Conservation (phyloP, 2,888 invertebrate genomes). For the Urechis unicinctus region DNA sequence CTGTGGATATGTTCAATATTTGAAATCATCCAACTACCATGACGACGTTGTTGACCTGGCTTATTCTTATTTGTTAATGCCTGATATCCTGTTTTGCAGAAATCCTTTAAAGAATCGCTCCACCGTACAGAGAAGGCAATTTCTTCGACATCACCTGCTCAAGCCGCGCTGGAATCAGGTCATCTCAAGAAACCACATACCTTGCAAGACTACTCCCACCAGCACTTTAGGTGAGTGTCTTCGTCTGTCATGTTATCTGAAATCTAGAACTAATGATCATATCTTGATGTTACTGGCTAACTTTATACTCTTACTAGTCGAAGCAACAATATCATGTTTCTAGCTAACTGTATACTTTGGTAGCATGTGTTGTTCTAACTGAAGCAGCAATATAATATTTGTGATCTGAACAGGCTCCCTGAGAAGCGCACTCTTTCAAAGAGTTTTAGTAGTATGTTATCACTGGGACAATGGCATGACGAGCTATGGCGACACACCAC, state of each 20-base stretch:
- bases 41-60: too few relatives aligned
- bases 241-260: neutral
- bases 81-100: too few relatives aligned
- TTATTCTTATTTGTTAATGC: too few relatives aligned
- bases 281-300: too few relatives aligned
- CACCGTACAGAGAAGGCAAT: conserved; percentile 27
- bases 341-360: too few relatives aligned
- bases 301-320: too few relatives aligned
- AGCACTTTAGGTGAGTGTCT: conserved; percentile 67
- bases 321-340: too few relatives aligned
- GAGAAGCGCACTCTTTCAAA: conserved; percentile 92
- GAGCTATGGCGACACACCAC: conserved; percentile 61
- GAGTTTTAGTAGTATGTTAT: conserved; percentile 77
- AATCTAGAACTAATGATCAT: too few relatives aligned
- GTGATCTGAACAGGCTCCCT: conserved; percentile 63
- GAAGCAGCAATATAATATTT: too few relatives aligned
- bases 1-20: too few relatives aligned
- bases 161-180: conserved; percentile 51
- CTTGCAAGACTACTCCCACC: conserved; percentile 85
- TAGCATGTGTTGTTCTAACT: too few relatives aligned
- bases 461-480: conserved; percentile 71
- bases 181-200: conserved; percentile 83
- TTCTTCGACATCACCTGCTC: conserved; percentile 17
- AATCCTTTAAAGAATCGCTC: conserved; percentile 44
- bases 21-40: too few relatives aligned